Percentiles rank a stretch among this genome's conserved stretches.
Evolutionary conservation across 2,797 vertebrate species (phyloP).

Genomic region (Sebastes itinus): DNA sequence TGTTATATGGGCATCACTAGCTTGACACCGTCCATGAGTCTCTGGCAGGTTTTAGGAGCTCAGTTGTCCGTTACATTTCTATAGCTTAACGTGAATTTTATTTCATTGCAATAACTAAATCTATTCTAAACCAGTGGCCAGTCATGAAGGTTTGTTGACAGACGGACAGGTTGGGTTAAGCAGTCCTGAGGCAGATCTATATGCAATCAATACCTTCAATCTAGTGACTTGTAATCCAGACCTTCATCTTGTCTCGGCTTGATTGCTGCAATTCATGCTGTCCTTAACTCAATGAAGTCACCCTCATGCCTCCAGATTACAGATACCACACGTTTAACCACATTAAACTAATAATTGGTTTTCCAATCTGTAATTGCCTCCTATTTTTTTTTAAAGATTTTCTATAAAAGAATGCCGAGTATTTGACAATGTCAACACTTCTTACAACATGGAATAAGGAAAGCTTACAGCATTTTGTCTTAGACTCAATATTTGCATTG

Average conservation of each 20-base stretch:
- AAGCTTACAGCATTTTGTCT: neutral
- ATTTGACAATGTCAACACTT: neutral
- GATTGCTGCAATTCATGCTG: neutral
- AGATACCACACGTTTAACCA: neutral
- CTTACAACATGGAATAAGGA: neutral
- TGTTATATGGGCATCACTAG: neutral
- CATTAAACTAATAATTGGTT: neutral
- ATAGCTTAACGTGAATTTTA: neutral
- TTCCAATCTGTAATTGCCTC: neutral
- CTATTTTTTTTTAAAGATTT: neutral
- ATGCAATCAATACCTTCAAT: conserved; percentile 23
- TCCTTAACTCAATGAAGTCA: conserved; percentile 1
- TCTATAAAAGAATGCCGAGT: neutral
- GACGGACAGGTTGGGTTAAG: neutral
- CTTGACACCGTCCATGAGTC: neutral
- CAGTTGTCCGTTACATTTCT: neutral
- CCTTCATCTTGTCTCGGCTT: conserved; percentile 15
- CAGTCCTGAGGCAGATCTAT: neutral
- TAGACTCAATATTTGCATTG: neutral
- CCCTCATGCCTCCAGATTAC: neutral
- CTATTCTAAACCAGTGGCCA: neutral
- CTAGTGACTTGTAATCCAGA: conserved; percentile 13
- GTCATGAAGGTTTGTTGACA: neutral
- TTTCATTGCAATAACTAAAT: neutral
- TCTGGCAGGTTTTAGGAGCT: neutral